phyloP scores from a whole-genome alignment of 2,888 invertebrate genomes.

The Phyto melanocephala region DNA sequence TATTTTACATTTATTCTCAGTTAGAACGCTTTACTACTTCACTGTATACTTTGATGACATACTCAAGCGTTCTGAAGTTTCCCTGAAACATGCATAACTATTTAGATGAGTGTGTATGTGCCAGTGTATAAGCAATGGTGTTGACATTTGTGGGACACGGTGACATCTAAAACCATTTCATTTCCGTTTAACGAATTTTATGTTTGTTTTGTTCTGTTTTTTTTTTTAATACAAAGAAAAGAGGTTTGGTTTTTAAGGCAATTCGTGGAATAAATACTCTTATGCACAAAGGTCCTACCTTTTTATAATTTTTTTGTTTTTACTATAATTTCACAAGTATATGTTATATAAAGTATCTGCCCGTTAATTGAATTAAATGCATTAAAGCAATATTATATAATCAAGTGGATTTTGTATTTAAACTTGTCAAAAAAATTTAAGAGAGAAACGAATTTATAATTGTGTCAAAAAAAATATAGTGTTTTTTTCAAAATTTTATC shows the following conservation, averaged over 20 bases:
- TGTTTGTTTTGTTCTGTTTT: background rate
- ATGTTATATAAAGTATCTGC: slow-evolving; percentile 30
- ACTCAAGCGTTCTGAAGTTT: slow-evolving; percentile 18
- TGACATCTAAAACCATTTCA: slow-evolving; percentile 49
- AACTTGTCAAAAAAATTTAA: background rate
- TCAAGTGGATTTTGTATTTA: background rate
- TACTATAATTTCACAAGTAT: slow-evolving; percentile 48
- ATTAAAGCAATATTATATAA: background rate
- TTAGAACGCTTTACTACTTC: background rate
- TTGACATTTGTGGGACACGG: slow-evolving; percentile 33
- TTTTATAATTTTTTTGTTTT: background rate
- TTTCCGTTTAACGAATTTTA: slow-evolving; percentile 33
- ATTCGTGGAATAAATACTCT: background rate
- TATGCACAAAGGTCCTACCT: slow-evolving; percentile 23
- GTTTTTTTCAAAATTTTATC: too few relatives aligned
- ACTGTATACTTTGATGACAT: background rate
- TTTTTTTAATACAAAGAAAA: background rate
- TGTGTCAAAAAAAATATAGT: too few relatives aligned
- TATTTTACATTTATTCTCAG: slow-evolving; percentile 12
- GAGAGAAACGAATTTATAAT: too few relatives aligned
- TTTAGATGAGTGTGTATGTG: background rate
- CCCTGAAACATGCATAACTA: background rate
- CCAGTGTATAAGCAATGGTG: background rate
- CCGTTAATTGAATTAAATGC: slow-evolving; percentile 27
- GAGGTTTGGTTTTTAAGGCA: slow-evolving; percentile 18